phyloP scores from a whole-genome alignment of 2,888 invertebrate species.

The Hypselothyrea guttata region DNA sequence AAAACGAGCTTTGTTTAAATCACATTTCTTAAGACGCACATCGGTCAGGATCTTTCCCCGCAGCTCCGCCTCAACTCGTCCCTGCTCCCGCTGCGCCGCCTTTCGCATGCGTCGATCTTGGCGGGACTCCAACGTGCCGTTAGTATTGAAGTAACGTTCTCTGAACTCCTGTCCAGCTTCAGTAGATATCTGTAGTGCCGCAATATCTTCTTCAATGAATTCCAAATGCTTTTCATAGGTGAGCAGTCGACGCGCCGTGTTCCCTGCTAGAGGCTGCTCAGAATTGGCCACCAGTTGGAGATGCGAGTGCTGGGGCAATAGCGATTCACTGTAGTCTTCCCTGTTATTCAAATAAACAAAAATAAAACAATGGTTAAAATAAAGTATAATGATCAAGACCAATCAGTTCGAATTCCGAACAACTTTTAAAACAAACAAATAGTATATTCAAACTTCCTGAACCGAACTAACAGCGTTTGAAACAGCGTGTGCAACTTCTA shows the following conservation, averaged over 20 bases:
- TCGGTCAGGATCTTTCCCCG: constrained; percentile 76
- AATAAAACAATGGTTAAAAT: too few species aligned
- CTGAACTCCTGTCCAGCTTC: constrained; percentile 77
- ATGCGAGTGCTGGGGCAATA: constrained; percentile 91
- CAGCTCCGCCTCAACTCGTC: constrained; percentile 77
- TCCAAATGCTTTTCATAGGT: constrained; percentile 91
- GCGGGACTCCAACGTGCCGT: constrained; percentile 85
- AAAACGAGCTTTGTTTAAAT: constrained; percentile 76
- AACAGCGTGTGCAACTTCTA: too few species aligned
- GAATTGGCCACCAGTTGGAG: constrained; percentile 91
- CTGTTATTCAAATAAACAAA: too few species aligned
- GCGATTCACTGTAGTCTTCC: constrained; percentile 87
- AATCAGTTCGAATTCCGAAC: too few species aligned
- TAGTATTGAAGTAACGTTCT: constrained; percentile 86
- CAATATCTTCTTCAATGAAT: constrained; percentile 67
- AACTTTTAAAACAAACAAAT: too few species aligned
- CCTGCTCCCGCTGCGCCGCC: constrained; percentile 81
- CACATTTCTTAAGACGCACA: constrained; percentile 67
- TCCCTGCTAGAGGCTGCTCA: constrained; percentile 92
- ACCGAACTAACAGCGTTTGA: too few species aligned
- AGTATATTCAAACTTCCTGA: too few species aligned
- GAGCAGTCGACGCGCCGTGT: constrained; percentile 91
- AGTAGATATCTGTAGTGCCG: constrained; percentile 73
- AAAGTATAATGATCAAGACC: too few species aligned
- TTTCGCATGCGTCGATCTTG: constrained; percentile 84